These are phyloP conservation scores for Polydrusus pterygomalis DNA, from an alignment of 2,888 invertebrate species.

Conservation along the genomic window DNA sequence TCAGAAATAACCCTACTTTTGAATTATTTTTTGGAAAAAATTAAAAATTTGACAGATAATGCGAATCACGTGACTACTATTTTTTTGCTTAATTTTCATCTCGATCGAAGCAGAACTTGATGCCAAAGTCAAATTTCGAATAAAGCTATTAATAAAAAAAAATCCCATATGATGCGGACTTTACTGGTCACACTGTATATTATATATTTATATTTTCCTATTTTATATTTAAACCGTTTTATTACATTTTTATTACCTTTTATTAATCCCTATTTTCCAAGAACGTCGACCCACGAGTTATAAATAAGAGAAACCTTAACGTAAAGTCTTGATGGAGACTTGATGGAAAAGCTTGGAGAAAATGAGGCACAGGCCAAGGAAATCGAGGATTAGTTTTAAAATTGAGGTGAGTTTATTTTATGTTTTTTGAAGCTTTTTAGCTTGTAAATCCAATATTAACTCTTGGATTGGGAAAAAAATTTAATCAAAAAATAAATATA, in stretches of 20 bases:
- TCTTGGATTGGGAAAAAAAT: conserved; percentile 1
- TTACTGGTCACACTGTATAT: too few species aligned
- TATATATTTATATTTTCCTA: not conserved
- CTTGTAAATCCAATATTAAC: conserved; percentile 9
- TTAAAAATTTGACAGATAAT: too few species aligned
- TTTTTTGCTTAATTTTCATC: too few species aligned
- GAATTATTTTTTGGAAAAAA: too few species aligned
- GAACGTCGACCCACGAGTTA: not conserved
- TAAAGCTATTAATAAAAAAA: too few species aligned
- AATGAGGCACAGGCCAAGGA: not conserved
- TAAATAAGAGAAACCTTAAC: not conserved
- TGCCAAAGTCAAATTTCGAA: too few species aligned
- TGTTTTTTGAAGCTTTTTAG: not conserved
- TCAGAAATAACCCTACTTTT: too few species aligned
- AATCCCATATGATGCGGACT: too few species aligned
- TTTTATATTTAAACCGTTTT: not conserved
- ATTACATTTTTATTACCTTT: not conserved
- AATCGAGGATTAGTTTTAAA: conserved; percentile 17
- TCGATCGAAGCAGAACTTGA: too few species aligned
- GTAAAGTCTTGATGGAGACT: conserved; percentile 3
- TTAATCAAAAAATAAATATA: conserved; percentile 11
- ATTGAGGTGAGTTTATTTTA: conserved; percentile 24
- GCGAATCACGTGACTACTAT: too few species aligned
- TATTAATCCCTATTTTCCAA: not conserved
- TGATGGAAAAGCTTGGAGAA: conserved; percentile 8